Conservation (phyloP, 92 coral and sea anemone genomes). For the Porites evermanni region DNA sequence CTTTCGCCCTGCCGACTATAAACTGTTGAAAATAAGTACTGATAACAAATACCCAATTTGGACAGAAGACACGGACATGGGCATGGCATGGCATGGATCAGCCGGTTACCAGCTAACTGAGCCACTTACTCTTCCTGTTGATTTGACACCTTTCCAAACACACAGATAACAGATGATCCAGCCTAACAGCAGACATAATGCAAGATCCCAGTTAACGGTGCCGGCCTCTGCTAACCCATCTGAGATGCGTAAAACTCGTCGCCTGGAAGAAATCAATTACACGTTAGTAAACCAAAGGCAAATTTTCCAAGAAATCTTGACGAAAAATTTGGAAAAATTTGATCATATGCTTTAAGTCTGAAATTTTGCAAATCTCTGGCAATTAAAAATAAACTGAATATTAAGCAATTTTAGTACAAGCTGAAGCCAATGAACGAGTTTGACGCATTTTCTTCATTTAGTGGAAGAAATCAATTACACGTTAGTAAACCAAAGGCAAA, state of each 20-base stretch:
- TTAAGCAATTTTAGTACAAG: too few relatives aligned
- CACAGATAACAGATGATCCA: constrained; percentile 92
- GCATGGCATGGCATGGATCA: too few relatives aligned
- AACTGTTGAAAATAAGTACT: too few relatives aligned
- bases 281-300: not conserved
- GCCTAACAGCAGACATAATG: constrained; percentile 74
- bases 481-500: not conserved
- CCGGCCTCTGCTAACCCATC: constrained; percentile 80
- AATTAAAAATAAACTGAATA: too few relatives aligned
- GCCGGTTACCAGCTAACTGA: not conserved
- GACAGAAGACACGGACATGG: not conserved
- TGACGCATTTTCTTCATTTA: too few relatives aligned
- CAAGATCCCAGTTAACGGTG: constrained; percentile 85
- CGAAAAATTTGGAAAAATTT: not conserved
- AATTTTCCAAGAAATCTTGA: not conserved
- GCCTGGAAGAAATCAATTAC: not conserved
- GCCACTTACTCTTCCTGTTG: constrained; percentile 82
- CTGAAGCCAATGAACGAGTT: too few relatives aligned
- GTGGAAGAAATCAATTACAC: not conserved
- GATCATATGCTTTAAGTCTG: too few relatives aligned
- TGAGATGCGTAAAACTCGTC: constrained; percentile 74
- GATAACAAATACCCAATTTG: not conserved
- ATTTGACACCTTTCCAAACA: constrained; percentile 89
- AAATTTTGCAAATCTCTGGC: too few relatives aligned
- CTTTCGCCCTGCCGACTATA: too few relatives aligned